Base-by-base conservation (phyloP, 2,797 vertebrate genomes). In the Tragopan temminckii region DNA sequence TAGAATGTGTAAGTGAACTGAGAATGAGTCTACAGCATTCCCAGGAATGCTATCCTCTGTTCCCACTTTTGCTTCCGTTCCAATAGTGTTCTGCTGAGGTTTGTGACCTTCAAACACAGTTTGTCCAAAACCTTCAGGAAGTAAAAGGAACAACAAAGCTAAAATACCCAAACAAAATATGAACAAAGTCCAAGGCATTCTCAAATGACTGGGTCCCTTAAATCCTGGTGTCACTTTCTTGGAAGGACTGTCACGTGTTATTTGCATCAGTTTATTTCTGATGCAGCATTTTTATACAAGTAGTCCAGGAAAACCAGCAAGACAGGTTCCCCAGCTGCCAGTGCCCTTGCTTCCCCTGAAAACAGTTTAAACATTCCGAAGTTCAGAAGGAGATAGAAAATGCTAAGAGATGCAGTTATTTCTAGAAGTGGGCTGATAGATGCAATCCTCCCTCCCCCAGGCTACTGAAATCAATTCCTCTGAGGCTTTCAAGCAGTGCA, bases 41-140 rank as follows among this genome's bases (percentile, higher is more conserved):
- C 68, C 74, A 72, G 38, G 31, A 80, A 38, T 38, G 64, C 50
- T 45, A 53, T 36, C 70, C 31, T 15, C 18, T 19, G 16, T 38
- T 68, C 78, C 17, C 15, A 2, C 48, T 75, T 90, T 62, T 55
- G 1, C 27, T 69, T 76, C 62, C 69, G 33, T 68, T 91, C 1
- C 1, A 67, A 63, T 17, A 40, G 19, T 31, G 52, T 33, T 76
- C 70, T 66, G 58, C 53, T 76, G 77, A 64, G 48, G 42, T 52
- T 38, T 66, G 59, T 40, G 42, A 90, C 78, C 80, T 85, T 89
- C 85, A 93, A 85, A 87, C 36, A 15, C 36, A 21, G 23, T 58
- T 93, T 80, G 52, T 59, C 23, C 55, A 75, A 66, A 71, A 7
- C 17, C 12, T 40, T 70, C 15, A 66, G 52, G 35, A 62, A 68